Conservation (phyloP, 37 sponge, comb jelly and placozoan genomes). For the Agelas oroides region DNA sequence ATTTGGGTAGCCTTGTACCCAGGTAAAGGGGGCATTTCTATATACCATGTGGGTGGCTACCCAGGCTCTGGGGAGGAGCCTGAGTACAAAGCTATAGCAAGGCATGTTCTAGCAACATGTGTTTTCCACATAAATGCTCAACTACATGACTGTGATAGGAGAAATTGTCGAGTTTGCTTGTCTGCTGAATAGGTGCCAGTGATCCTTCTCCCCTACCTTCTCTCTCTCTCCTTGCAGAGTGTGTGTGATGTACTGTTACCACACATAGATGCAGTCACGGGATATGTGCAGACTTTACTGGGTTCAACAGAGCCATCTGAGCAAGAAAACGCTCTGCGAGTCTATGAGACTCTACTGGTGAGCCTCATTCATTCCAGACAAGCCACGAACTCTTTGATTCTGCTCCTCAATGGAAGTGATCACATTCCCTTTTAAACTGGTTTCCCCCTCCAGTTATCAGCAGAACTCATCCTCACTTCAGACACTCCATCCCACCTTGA, state of each 20-base stretch:
- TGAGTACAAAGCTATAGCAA: too few relatives aligned
- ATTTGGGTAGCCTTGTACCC: too few relatives aligned
- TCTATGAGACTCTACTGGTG: conserved; percentile 62
- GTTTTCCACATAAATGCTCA: background rate
- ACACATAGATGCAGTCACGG: conserved; percentile 13
- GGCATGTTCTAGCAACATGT: too few relatives aligned
- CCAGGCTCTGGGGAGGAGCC: too few relatives aligned
- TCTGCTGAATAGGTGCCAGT: too few relatives aligned
- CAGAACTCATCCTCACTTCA: background rate
- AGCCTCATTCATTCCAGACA: background rate
- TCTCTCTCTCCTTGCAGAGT: conserved; percentile 9
- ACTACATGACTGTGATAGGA: too few relatives aligned
- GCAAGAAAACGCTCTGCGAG: conserved; percentile 26
- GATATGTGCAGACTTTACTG: conserved; percentile 15
- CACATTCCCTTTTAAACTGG: too few relatives aligned
- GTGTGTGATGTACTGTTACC: conserved; percentile 40
- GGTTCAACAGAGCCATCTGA: background rate
- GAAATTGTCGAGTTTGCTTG: too few relatives aligned
- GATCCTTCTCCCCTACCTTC: background rate
- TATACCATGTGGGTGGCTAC: background rate
- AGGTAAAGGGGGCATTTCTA: too few relatives aligned
- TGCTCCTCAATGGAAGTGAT: too few relatives aligned
- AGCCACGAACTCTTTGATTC: too few relatives aligned
- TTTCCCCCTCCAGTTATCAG: background rate
- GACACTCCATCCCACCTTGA: background rate